phyloP scores from a whole-genome alignment of 2,113 vertebrate genomes.

The Clinocottus analis region DNA sequence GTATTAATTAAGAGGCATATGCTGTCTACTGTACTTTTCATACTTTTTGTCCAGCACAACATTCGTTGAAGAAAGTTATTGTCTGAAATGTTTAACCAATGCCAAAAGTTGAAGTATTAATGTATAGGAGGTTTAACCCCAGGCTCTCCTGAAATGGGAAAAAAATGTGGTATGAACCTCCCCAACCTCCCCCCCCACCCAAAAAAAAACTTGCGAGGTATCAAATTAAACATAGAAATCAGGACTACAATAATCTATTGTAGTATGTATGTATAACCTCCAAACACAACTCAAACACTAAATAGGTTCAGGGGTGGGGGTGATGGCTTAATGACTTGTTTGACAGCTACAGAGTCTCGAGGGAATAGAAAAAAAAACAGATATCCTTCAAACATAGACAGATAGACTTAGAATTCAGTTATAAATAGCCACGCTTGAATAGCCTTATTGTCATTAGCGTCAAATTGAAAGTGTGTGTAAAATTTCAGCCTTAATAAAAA shows the following conservation, averaged over 20 bases:
- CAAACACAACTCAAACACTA: no score
- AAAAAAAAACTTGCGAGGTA: no score
- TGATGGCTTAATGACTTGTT: no score
- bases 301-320: no score
- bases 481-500: neutral
- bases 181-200: no score
- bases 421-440: neutral
- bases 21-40: slow-evolving; percentile 1
- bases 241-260: no score
- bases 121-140: neutral
- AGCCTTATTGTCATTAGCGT: neutral
- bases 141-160: no score
- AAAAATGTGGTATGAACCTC: no score
- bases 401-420: no score
- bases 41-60: neutral
- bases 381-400: neutral
- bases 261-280: no score
- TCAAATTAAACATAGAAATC: no score
- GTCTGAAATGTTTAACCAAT: neutral
- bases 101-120: neutral
- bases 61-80: neutral
- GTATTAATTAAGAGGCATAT: slow-evolving; percentile 32
- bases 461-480: neutral
- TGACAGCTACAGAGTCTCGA: neutral
- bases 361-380: neutral